Base-by-base conservation (phyloP, 2,113 vertebrate species). In the Procavia capensis region DNA sequence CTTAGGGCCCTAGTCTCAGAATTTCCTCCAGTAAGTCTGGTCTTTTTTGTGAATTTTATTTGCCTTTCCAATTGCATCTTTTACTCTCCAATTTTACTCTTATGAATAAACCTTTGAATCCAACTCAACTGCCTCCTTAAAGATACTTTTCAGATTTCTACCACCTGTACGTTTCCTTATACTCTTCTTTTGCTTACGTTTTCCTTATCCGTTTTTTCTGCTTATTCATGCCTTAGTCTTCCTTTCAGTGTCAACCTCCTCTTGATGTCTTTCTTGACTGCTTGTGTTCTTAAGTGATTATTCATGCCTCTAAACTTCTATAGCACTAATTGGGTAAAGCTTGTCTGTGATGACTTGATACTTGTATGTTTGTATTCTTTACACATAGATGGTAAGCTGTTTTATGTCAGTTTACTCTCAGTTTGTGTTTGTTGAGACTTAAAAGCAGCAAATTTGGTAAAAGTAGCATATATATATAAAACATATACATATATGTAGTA, bases 201-300 rank as follows among this genome's bases (percentile, higher is more conserved):
- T 45, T 8, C 36, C 16, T 63, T 61, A 31, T 9, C 6, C 43
- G 11, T 64, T 36, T 63, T 61, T 47, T 43, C 36, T 75, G 31
- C 16, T 57, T 50, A 13, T 68, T 66, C 13, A 36, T 1, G 10
- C 14, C 50, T 43, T 82, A 19, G 41, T 87, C 45, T 81, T 64
- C 16, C 84, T 75, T 75, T 80, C 9, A 63, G 22, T 61, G 13
- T 59, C 41, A 27, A 61, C n/a, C 11, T 79, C 50, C 41, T 92
- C n/a, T 88, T 64, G 82, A n/a, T 27, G 6, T 11, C 41, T 91
- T 75, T 94, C 68, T 57, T 88, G 41, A n/a, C 50, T 4, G 9
- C 66, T 79, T 91, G 78, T 66, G 27, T 95, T 45, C 41, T 94
- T 84, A 89, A 89, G n/a, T 36, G 59, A 91, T 94, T 70, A 31